Conservation (phyloP, 2,888 invertebrate species). For the Steinernema scapterisci region DNA sequence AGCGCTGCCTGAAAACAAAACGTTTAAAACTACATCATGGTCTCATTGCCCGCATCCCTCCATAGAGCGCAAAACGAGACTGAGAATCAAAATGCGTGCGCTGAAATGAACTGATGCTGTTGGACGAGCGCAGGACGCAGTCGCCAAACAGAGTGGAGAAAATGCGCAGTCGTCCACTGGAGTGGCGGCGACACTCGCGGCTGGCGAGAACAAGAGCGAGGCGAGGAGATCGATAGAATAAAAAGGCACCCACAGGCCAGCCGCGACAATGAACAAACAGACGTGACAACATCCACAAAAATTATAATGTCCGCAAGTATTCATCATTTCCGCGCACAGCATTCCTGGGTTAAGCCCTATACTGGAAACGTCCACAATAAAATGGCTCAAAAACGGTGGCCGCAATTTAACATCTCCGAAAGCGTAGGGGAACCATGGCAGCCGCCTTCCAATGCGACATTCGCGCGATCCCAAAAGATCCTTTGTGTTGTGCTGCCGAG, state of each 20-base stretch:
- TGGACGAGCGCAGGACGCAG: background rate
- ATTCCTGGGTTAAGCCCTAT: too few species aligned
- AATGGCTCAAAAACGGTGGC: too few species aligned
- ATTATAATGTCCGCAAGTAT: too few species aligned
- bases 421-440: too few species aligned
- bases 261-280: constrained; percentile 19
- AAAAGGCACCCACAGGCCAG: constrained; percentile 5
- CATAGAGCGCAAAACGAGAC: background rate
- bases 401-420: too few species aligned
- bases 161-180: background rate
- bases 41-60: too few species aligned
- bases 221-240: constrained; percentile 15
- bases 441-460: too few species aligned
- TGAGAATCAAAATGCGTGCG: background rate
- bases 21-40: background rate
- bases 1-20: constrained; percentile 47
- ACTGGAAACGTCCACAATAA: too few species aligned
- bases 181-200: constrained; percentile 2
- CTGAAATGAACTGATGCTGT: constrained; percentile 14
- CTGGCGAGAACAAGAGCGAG: constrained; percentile 15
- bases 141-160: constrained; percentile 20
- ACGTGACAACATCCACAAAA: background rate
- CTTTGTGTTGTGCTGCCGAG: too few species aligned
- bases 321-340: too few species aligned
- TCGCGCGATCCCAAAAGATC: too few species aligned